Conservation (phyloP, 2,888 invertebrate genomes). For the Cosmia trapezina region DNA sequence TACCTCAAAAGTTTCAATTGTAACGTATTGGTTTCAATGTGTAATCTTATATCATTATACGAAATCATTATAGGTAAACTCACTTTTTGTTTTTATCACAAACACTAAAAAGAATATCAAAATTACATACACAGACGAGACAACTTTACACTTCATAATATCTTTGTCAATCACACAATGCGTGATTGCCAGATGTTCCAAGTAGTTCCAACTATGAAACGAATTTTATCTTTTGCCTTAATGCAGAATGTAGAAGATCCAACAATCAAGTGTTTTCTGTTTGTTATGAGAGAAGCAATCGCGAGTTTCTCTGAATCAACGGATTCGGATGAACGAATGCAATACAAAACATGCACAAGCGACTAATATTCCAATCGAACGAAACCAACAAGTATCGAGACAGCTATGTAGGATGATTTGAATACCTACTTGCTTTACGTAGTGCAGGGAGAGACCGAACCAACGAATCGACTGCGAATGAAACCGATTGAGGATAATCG, state of each 20-base stretch:
- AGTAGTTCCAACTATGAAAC: neutral
- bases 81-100: slow-evolving; percentile 37
- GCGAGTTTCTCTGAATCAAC: slow-evolving; percentile 7
- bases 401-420: neutral
- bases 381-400: slow-evolving; percentile 14
- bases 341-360: slow-evolving; percentile 28
- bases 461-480: slow-evolving; percentile 12
- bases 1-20: neutral
- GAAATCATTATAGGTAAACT: slow-evolving; percentile 18
- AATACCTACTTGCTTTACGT: slow-evolving; percentile 8
- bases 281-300: slow-evolving; percentile 10
- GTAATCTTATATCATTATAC: neutral
- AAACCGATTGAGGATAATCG: slow-evolving; percentile 12
- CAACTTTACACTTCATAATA: slow-evolving; percentile 51
- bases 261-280: slow-evolving; percentile 16
- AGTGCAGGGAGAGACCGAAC: slow-evolving; percentile 12
- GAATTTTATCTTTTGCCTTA: neutral
- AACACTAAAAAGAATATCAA: slow-evolving; percentile 48
- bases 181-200: neutral
- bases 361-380: slow-evolving; percentile 31
- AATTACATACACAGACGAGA: slow-evolving; percentile 25
- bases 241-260: neutral
- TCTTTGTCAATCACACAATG: neutral
- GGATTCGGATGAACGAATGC: slow-evolving; percentile 18
- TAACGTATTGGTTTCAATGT: neutral